phyloP scores from a whole-genome alignment of 2,113 vertebrate species.

The Lontra canadensis region DNA sequence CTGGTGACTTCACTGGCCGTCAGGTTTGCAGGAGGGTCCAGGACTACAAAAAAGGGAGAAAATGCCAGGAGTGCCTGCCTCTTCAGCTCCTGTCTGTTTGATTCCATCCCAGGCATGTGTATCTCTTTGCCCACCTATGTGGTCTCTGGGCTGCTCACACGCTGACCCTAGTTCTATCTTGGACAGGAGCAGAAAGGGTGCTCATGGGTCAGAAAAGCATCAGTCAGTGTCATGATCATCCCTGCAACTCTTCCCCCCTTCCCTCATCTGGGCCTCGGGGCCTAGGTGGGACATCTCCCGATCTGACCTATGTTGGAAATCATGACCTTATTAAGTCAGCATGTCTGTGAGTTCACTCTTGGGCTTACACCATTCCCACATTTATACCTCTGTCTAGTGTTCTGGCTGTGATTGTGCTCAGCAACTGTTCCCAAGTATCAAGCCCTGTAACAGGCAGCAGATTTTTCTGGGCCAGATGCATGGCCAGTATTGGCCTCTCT shows the following conservation, averaged over 20 bases:
- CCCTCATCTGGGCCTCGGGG: not conserved
- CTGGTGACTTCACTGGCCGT: slow-evolving; percentile 95
- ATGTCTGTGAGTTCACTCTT: not conserved
- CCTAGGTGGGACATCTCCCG: not conserved
- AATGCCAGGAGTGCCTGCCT: not conserved
- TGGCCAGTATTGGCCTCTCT: not conserved
- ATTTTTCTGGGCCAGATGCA: not conserved
- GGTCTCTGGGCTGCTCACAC: not conserved
- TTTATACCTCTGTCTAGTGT: not conserved
- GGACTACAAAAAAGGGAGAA: slow-evolving; percentile 83
- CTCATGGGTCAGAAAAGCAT: not conserved
- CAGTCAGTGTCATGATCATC: not conserved
- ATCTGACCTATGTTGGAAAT: not conserved
- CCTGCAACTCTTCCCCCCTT: not conserved
- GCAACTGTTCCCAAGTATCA: not conserved
- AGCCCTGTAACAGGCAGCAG: not conserved
- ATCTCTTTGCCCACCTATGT: not conserved
- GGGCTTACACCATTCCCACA: not conserved
- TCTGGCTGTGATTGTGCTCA: not conserved
- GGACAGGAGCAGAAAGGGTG: not conserved
- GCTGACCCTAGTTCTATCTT: not conserved
- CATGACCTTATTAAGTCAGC: not conserved
- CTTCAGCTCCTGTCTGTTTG: not conserved
- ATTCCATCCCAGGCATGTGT: not conserved
- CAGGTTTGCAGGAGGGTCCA: slow-evolving; percentile 95